Conservation (phyloP, 2,113 vertebrate genomes). For the Lucifuga dentata region DNA sequence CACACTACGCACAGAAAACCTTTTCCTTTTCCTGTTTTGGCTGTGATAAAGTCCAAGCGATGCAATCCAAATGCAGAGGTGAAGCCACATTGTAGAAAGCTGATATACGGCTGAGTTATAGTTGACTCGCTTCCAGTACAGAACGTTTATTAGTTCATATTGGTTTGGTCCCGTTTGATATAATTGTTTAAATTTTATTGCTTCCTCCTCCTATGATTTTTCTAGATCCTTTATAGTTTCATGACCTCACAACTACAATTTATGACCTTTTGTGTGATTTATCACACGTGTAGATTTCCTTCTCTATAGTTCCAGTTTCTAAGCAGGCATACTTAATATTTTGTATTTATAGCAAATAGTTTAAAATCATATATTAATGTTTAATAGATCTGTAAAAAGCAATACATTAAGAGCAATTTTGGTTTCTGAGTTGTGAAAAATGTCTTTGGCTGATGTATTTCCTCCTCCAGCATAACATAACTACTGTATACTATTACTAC, state of each 20-base stretch:
- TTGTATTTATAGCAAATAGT: no score
- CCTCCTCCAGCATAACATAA: no score
- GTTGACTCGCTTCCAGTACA: neutral
- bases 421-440: no score
- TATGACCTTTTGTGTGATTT: neutral
- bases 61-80: neutral
- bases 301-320: no score
- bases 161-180: neutral
- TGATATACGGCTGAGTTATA: neutral
- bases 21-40: constrained; percentile 31
- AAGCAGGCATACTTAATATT: no score
- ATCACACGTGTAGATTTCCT: no score
- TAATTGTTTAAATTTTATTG: neutral
- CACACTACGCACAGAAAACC: neutral
- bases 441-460: no score
- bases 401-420: no score
- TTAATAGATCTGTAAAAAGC: no score
- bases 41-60: constrained; percentile 1
- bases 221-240: neutral
- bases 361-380: no score
- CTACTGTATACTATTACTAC: no score
- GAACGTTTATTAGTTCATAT: neutral
- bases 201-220: neutral
- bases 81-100: constrained; percentile 1
- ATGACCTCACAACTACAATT: neutral